Percentiles rank a stretch among this genome's conserved stretches.
These are phyloP conservation scores for Mus spicilegus DNA, from an alignment of 2,113 vertebrate species.

Conservation along the genomic window DNA sequence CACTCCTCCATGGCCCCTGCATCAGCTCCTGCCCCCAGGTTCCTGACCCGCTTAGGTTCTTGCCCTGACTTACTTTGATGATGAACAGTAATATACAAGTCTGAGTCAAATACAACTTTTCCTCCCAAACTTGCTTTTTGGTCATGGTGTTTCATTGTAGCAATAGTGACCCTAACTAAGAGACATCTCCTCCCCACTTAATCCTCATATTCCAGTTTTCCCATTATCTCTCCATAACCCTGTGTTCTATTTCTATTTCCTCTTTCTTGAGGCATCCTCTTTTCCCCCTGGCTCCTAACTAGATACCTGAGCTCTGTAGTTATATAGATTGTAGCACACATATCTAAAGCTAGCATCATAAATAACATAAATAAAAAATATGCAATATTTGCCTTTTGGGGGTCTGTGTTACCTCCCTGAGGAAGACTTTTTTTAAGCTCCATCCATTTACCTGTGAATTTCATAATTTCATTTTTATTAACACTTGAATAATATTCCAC, in stretches of 20 bases:
- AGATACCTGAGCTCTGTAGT: neutral
- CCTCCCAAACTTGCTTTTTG: neutral
- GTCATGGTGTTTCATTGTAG: neutral
- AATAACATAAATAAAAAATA: neutral
- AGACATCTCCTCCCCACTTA: neutral
- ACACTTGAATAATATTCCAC: neutral
- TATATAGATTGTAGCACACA: neutral
- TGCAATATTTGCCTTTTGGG: neutral
- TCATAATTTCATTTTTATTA: neutral
- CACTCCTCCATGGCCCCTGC: neutral
- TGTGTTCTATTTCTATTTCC: neutral
- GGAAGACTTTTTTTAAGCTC: neutral
- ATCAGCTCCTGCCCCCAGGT: neutral
- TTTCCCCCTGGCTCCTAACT: neutral
- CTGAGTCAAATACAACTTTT: neutral
- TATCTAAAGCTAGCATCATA: neutral
- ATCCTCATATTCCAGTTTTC: neutral
- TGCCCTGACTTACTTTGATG: neutral
- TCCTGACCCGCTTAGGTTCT: neutral
- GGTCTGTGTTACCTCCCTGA: neutral
- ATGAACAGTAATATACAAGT: neutral
- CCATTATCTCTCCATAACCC: neutral
- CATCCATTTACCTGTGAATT: neutral
- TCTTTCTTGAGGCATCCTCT: neutral
- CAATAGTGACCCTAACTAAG: neutral